These are phyloP conservation scores for Geotrupes spiniger DNA, from an alignment of 2,888 invertebrate species.

Conservation along the genomic window DNA sequence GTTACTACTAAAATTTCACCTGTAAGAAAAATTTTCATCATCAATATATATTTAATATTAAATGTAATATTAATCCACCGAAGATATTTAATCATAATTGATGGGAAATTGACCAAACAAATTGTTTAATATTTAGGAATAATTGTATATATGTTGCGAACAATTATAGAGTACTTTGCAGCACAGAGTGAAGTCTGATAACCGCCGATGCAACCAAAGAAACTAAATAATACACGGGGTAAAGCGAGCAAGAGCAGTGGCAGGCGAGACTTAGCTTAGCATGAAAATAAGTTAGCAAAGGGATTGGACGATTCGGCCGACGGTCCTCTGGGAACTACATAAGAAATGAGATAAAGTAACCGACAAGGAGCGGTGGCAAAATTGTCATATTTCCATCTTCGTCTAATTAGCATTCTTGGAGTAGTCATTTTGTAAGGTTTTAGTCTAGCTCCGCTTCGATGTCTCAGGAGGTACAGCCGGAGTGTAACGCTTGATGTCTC, in stretches of 20 bases:
- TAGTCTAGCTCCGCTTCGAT: slow-evolving; percentile 3
- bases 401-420: slow-evolving; percentile 44
- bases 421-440: slow-evolving; percentile 7
- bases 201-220: slow-evolving; percentile 30
- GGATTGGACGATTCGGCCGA: slow-evolving; percentile 41
- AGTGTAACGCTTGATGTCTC: slow-evolving; percentile 4
- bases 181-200: slow-evolving; percentile 28
- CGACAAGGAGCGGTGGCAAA: slow-evolving; percentile 40
- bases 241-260: slow-evolving; percentile 37
- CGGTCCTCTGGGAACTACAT: slow-evolving; percentile 40
- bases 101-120: slow-evolving; percentile 6
- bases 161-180: slow-evolving; percentile 33
- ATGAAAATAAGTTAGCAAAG: slow-evolving; percentile 36
- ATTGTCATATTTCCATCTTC: slow-evolving; percentile 44
- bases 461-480: not conserved
- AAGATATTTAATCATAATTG: slow-evolving; percentile 10
- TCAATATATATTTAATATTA: too few species aligned
- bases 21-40: too few species aligned
- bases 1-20: too few species aligned
- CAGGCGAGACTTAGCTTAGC: slow-evolving; percentile 39
- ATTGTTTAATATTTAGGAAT: not conserved
- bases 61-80: too few species aligned
- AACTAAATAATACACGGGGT: slow-evolving; percentile 42
- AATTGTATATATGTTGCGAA: slow-evolving; percentile 28
- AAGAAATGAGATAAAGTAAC: slow-evolving; percentile 45